phyloP scores from a whole-genome alignment of 1,140 invertebrate genomes.

The Polypedilum pembai region DNA sequence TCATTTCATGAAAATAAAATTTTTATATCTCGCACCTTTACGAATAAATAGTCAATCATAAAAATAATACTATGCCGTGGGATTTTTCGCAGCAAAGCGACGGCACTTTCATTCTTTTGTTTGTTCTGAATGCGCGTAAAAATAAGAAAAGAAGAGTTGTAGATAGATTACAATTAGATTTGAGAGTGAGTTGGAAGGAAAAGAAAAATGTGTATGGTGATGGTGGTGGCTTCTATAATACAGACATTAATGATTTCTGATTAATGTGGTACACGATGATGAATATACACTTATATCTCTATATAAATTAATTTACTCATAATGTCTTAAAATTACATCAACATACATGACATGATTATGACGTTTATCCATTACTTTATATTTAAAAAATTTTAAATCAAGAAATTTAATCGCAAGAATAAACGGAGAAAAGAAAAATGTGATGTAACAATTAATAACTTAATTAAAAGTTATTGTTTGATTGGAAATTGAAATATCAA shows the following conservation, averaged over 20 bases:
- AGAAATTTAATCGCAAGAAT: neutral
- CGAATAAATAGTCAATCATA: neutral
- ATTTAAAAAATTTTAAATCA: neutral
- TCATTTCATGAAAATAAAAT: neutral
- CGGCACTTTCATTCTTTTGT: neutral
- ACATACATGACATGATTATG: neutral
- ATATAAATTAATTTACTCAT: neutral
- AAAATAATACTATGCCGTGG: neutral
- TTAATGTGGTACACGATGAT: neutral
- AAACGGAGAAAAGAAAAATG: neutral
- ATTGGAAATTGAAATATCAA: constrained; percentile 25
- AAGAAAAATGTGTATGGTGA: neutral
- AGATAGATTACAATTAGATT: neutral
- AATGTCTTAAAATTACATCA: neutral
- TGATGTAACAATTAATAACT: neutral
- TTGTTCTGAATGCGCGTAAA: constrained; percentile 5
- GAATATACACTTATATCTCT: neutral
- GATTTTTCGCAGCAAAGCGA: neutral
- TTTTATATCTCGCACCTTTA: constrained; percentile 1
- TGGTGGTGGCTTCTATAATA: constrained; percentile 5
- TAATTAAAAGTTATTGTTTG: constrained; percentile 2
- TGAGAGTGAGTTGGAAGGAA: neutral
- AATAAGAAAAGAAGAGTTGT: neutral
- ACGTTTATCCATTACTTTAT: neutral
- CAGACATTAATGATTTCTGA: constrained; percentile 22